phyloP scores from a whole-genome alignment of 2,113 vertebrate genomes.

The Sinocyclocheilus rhinocerous region DNA sequence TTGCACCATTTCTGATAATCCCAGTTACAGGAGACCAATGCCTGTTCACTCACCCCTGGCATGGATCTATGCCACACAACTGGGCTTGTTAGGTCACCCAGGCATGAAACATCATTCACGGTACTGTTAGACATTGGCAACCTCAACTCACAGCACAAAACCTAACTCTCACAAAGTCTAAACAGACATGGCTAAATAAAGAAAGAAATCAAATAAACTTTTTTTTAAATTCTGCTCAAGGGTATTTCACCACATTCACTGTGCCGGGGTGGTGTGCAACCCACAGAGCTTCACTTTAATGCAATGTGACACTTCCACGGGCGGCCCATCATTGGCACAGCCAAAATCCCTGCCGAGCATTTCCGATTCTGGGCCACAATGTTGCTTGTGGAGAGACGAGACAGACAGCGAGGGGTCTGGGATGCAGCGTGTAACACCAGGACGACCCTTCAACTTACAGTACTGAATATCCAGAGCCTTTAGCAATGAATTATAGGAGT shows the following conservation, averaged over 20 bases:
- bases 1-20: background rate
- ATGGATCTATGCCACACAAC: slow-evolving; percentile 19
- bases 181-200: background rate
- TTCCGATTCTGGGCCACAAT: slow-evolving; percentile 15
- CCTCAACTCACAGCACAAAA: background rate
- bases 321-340: slow-evolving; percentile 12
- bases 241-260: background rate
- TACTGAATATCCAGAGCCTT: background rate
- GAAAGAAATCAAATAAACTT: background rate
- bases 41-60: background rate
- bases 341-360: slow-evolving; percentile 2
- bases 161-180: background rate
- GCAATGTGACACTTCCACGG: slow-evolving; percentile 38
- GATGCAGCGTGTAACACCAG: background rate
- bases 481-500: background rate
- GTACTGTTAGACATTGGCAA: background rate
- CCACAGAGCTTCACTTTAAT: slow-evolving; percentile 34
- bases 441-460: background rate
- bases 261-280: background rate
- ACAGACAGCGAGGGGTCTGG: slow-evolving; percentile 14
- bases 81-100: slow-evolving; percentile 19
- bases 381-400: slow-evolving; percentile 33
- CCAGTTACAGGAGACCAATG: background rate
- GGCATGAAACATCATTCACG: slow-evolving; percentile 32
- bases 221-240: background rate